These are phyloP conservation scores for Crypturellus tataupa DNA, from an alignment of 2,797 vertebrate genomes.

Conservation along the genomic window DNA sequence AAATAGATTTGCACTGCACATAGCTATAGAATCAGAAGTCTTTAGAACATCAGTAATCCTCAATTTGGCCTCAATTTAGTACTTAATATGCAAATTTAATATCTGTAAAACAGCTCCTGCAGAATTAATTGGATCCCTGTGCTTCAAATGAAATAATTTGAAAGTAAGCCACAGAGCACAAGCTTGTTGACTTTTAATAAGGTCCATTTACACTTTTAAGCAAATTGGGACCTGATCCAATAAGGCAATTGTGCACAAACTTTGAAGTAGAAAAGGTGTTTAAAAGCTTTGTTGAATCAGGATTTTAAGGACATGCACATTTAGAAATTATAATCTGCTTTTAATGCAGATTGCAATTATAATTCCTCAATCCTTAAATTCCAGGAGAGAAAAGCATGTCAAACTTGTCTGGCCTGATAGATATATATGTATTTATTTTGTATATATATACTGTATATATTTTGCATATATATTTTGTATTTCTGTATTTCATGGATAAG, in stretches of 20 bases:
- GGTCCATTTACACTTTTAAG: constrained; percentile 32
- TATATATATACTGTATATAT: too few relatives aligned
- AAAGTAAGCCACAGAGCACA: constrained; percentile 26
- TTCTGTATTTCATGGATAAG: neutral
- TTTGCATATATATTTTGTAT: too few relatives aligned
- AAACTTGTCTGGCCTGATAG: neutral
- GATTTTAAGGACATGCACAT: neutral
- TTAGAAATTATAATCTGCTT: neutral
- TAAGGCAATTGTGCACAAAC: neutral
- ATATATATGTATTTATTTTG: too few relatives aligned
- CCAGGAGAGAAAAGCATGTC: neutral
- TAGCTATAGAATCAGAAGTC: neutral
- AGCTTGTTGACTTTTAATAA: constrained; percentile 45
- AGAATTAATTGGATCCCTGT: constrained; percentile 43
- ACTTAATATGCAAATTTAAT: constrained; percentile 47
- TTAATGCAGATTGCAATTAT: neutral
- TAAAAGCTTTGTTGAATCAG: neutral
- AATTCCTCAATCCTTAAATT: neutral
- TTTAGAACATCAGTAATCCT: neutral
- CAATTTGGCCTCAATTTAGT: constrained; percentile 13
- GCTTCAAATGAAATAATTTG: constrained; percentile 40
- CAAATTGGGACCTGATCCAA: neutral
- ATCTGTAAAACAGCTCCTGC: neutral
- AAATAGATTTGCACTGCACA: neutral
- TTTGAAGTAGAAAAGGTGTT: constrained; percentile 11